Base-by-base conservation (phyloP, 2,797 vertebrate genomes). In the Lacerta bilineata region DNA sequence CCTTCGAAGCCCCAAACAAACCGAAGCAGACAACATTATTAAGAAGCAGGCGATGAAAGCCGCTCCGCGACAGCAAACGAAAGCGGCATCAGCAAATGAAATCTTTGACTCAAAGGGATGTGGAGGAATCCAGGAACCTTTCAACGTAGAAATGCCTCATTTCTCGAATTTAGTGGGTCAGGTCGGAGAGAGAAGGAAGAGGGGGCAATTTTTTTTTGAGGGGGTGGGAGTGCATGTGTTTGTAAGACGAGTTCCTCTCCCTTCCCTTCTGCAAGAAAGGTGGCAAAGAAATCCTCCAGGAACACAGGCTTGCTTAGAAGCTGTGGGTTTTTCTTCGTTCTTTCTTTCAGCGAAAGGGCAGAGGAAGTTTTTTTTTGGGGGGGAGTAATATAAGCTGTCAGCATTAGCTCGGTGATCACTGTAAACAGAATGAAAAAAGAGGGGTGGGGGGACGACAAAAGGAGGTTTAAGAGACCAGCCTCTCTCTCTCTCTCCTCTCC, bases 401-500 rank as follows among this genome's bases (percentile, higher is more conserved):
- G 72, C 83, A 64, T 75, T 20, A 17, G n/a, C 25, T 20, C 43
- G 25, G 27, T 5, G n/a, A 81, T 64, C n/a, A 55, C 61, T 64
- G 61, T 3, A 15, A 8, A n/a, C 39, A 69, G 61, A 82, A 41
- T 29, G 7, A 61, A 80, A 25, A 36, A 72, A 3, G 25, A 13
- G 18, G 27, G 29, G 18, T 78, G 8, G 71, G 84, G 80, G 41
- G 29, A 33, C 17, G 66, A 13, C 43, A 61, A 86, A 33, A 4
- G 23, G 18, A 64, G 86, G 59, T 18, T 20, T 17, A 4, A 66
- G 29, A 76, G 17, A 33, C 55, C 36, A 33, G 20, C 36, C 43
- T 77, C 84, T 85, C 74, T 81, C 81, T 86, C 84, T 79, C 81
- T 82, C 88, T 88, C 77, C 74, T 29, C 71, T 69, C 5, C 69